phyloP scores from a whole-genome alignment of 2,797 vertebrate species.

The Monodelphis domestica region DNA sequence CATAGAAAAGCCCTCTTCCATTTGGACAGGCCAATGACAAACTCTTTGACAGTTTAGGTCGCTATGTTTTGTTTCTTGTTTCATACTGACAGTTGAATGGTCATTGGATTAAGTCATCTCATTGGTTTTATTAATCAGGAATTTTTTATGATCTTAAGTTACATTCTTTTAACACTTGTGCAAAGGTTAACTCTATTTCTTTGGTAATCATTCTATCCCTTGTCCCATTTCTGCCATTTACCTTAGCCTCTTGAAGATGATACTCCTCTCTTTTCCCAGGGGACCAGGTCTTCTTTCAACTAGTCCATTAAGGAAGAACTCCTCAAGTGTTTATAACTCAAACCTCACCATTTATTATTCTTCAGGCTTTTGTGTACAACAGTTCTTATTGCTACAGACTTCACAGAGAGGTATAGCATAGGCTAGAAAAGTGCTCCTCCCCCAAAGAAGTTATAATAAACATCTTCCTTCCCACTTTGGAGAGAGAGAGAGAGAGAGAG shows the following conservation, averaged over 20 bases:
- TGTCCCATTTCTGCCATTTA: background rate
- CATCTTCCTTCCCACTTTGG: no score
- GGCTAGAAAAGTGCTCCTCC: no score
- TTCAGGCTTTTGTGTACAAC: no score
- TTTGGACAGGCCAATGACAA: background rate
- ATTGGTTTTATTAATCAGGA: background rate
- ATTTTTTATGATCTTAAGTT: background rate
- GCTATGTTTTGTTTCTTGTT: background rate
- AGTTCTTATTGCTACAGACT: no score
- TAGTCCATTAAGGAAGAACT: background rate
- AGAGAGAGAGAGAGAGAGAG: no score
- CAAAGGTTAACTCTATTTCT: background rate
- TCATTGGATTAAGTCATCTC: background rate
- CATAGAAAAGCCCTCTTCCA: background rate
- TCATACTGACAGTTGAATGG: background rate
- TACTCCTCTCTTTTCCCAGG: background rate
- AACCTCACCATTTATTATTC: no score
- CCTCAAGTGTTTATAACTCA: no score
- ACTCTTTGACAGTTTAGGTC: background rate
- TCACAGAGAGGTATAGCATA: no score
- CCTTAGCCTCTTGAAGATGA: background rate
- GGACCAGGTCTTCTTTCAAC: background rate
- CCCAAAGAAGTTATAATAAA: no score
- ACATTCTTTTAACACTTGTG: background rate
- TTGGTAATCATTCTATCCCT: background rate